These are phyloP conservation scores for Plodia interpunctella DNA, from an alignment of 1,140 invertebrate genomes.

Conservation along the genomic window DNA sequence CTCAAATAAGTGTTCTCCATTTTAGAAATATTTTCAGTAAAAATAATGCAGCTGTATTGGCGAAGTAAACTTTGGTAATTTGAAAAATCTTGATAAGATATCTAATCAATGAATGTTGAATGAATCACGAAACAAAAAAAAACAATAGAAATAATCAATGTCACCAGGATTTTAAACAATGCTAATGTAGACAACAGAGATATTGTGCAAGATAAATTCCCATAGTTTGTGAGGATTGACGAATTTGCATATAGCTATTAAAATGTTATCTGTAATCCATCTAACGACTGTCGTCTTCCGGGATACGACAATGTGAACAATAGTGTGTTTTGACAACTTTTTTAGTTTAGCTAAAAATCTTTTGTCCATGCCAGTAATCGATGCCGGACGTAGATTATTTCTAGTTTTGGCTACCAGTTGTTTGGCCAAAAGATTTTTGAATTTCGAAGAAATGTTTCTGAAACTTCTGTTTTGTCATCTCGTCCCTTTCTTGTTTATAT, in stretches of 20 bases:
- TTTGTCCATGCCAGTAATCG: conserved; percentile 51
- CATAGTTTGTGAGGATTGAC: neutral
- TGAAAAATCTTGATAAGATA: too few relatives aligned
- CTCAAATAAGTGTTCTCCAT: too few relatives aligned
- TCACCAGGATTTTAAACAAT: conserved; percentile 1
- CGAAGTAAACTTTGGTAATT: too few relatives aligned
- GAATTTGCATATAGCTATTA: neutral
- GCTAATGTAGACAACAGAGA: conserved; percentile 14
- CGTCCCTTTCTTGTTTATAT: neutral
- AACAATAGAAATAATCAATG: conserved; percentile 22
- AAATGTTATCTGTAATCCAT: conserved; percentile 18
- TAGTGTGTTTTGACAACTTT: conserved; percentile 43
- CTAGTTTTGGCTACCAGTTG: conserved; percentile 32
- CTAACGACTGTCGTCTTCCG: conserved; percentile 46
- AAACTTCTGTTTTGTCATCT: conserved; percentile 9
- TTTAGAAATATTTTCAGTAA: too few relatives aligned
- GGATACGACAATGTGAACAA: conserved; percentile 46
- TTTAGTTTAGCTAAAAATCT: conserved; percentile 30
- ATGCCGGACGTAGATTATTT: conserved; percentile 48
- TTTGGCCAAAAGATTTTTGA: neutral
- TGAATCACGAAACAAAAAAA: conserved; percentile 18
- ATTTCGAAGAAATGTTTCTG: conserved; percentile 12
- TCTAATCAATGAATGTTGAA: too few relatives aligned
- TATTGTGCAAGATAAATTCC: conserved; percentile 33
- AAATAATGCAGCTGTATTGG: too few relatives aligned